phyloP scores from a whole-genome alignment of 2,888 invertebrate species.

The Resseliella maxima region DNA sequence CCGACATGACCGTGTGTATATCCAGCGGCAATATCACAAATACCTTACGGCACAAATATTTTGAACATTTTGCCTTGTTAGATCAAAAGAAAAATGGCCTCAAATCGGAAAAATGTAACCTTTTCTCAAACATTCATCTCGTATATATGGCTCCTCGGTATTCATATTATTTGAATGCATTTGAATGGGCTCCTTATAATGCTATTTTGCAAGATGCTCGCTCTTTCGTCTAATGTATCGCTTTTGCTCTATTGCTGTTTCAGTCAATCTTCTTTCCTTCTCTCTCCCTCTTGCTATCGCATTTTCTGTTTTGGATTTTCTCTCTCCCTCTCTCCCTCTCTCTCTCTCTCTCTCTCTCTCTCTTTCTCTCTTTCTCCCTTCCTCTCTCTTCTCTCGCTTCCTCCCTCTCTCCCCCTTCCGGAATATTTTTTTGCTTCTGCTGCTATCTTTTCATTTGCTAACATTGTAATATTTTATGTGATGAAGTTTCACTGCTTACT shows the following conservation, averaged over 20 bases:
- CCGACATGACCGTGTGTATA: not conserved
- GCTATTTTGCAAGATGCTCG: not conserved
- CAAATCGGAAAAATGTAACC: constrained; percentile 46
- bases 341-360: too few relatives aligned
- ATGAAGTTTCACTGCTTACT: not conserved
- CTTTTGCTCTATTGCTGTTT: too few relatives aligned
- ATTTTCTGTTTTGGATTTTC: too few relatives aligned
- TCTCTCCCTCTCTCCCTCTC: too few relatives aligned
- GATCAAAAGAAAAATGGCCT: constrained; percentile 48
- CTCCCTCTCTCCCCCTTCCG: not conserved
- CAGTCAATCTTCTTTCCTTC: too few relatives aligned
- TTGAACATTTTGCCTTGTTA: constrained; percentile 19
- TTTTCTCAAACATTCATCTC: not conserved
- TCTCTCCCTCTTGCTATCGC: too few relatives aligned
- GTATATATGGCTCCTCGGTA: not conserved
- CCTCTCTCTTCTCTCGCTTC: not conserved
- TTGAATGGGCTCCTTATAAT: constrained; percentile 20
- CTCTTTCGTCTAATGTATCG: not conserved
- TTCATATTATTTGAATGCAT: constrained; percentile 43
- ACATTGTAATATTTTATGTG: constrained; percentile 35
- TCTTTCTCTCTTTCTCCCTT: too few relatives aligned
- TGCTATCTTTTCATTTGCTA: not conserved
- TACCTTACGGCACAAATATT: constrained; percentile 36
- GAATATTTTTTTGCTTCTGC: too few relatives aligned
- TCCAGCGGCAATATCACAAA: constrained; percentile 10